These are phyloP conservation scores for Protodeltote pygarga DNA, from an alignment of 2,888 invertebrate genomes.

Conservation along the genomic window DNA sequence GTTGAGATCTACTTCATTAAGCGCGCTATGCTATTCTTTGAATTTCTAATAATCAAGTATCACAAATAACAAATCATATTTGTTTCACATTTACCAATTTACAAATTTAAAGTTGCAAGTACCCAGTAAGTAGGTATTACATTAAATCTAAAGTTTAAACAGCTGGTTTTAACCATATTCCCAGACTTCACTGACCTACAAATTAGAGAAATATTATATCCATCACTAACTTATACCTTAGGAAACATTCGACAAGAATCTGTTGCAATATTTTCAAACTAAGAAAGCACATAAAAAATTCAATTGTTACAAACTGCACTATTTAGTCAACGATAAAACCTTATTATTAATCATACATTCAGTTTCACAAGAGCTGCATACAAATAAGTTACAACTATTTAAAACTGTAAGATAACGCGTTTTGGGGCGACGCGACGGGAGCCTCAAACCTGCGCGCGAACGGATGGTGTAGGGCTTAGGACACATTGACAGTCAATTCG, in stretches of 20 bases:
- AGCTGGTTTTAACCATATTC: constrained; percentile 13
- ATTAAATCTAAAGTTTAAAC: constrained; percentile 1
- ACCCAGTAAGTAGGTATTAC: constrained; percentile 18
- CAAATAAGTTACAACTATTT: constrained; percentile 15
- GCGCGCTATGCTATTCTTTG: constrained; percentile 25
- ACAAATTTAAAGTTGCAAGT: constrained; percentile 17
- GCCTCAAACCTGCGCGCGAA: neutral
- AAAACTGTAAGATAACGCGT: constrained; percentile 24
- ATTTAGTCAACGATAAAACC: constrained; percentile 23
- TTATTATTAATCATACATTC: constrained; percentile 17
- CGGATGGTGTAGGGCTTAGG: neutral
- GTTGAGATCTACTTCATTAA: constrained; percentile 26
- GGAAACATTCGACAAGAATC: constrained; percentile 25
- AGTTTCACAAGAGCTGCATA: constrained; percentile 35
- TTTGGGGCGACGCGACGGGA: constrained; percentile 2
- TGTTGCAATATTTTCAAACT: constrained; percentile 8
- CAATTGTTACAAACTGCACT: constrained; percentile 16
- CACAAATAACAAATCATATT: constrained; percentile 38
- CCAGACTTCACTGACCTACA: constrained; percentile 12
- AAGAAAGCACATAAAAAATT: constrained; percentile 13
- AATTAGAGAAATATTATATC: constrained; percentile 14
- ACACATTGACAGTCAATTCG: constrained; percentile 6
- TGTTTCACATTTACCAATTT: constrained; percentile 26
- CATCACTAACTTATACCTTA: constrained; percentile 9
- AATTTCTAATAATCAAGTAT: constrained; percentile 40